Conservation (phyloP, 2,113 vertebrate genomes). For the western clawed frog (Xenopus tropicalis) region DNA sequence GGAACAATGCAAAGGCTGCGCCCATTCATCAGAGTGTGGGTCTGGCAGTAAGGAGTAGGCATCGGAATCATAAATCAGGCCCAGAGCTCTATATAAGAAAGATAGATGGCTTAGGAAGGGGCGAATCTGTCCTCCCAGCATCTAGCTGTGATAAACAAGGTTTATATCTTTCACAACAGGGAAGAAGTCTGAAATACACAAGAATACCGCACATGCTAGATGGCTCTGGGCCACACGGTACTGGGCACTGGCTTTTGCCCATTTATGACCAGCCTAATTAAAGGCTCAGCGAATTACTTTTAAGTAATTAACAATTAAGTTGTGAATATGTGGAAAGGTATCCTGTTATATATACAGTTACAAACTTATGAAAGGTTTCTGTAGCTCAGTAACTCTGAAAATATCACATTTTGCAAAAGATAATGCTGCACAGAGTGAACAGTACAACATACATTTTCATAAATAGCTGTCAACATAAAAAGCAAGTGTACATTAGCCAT, state of each 20-base stretch:
- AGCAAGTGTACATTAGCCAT: too few species aligned
- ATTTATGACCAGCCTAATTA: too few species aligned
- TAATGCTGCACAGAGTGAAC: too few species aligned
- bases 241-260: not conserved
- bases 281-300: too few species aligned
- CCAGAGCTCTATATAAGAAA: constrained; percentile 15
- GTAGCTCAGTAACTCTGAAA: too few species aligned
- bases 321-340: too few species aligned
- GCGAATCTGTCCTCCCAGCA: constrained; percentile 38
- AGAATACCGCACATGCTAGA: not conserved
- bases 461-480: too few species aligned
- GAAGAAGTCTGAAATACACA: constrained; percentile 29
- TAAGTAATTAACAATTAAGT: too few species aligned
- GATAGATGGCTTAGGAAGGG: constrained; percentile 25
- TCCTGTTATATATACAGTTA: too few species aligned
- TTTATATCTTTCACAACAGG: constrained; percentile 14
- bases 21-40: constrained; percentile 30
- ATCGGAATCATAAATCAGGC: constrained; percentile 29
- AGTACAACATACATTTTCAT: too few species aligned
- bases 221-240: not conserved
- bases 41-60: constrained; percentile 17
- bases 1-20: not conserved
- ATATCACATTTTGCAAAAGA: too few species aligned
- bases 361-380: too few species aligned
- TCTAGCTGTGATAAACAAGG: constrained; percentile 36